These are phyloP conservation scores for Aplysina aerophoba DNA, from an alignment of 37 sponge, comb jelly and placozoan species.

Conservation along the genomic window DNA sequence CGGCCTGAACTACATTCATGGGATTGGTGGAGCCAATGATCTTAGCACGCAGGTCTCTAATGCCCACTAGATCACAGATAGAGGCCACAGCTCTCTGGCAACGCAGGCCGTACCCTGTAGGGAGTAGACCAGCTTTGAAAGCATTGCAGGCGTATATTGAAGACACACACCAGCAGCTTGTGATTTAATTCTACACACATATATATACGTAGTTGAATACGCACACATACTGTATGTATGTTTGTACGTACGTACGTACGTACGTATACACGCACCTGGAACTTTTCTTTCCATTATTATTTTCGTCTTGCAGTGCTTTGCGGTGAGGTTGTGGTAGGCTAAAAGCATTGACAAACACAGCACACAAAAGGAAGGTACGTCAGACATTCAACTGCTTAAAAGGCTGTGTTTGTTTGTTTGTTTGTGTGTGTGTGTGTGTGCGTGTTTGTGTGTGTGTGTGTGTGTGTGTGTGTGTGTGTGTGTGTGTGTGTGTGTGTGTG, in stretches of 20 bases:
- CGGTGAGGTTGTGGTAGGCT: conserved; percentile 81
- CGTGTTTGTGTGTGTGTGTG: no score
- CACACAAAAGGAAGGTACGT: neutral
- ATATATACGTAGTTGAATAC: no score
- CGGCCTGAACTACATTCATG: conserved; percentile 77
- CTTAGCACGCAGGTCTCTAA: conserved; percentile 76
- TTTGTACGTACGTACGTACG: no score
- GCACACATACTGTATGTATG: no score
- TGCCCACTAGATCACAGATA: conserved; percentile 79
- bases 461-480: no score
- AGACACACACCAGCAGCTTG: no score
- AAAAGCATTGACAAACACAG: neutral
- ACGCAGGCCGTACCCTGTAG: conserved; percentile 63
- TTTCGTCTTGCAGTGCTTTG: conserved; percentile 62
- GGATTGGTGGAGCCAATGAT: conserved; percentile 82
- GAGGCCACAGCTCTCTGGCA: conserved; percentile 76
- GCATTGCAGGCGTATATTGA: no score
- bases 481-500: no score
- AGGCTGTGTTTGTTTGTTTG: no score
- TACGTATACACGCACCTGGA: conserved; percentile 36
- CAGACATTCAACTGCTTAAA: no score
- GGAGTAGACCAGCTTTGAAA: neutral
- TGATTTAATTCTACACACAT: no score
- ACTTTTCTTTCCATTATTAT: conserved; percentile 74
- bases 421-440: no score